Conservation (phyloP, 2,113 vertebrate genomes). For the human region GRCh38 chr1:208148001-208148500, state of each 20-base stretch:
- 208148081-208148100: constrained; percentile 80
- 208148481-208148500: not conserved
- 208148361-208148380: not conserved
- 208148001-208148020: not conserved
- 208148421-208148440: constrained; percentile 1
- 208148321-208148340: not conserved
- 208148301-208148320: not conserved
- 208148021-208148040: constrained; percentile 73
- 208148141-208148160: constrained; percentile 78
- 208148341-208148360: not conserved
- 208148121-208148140: constrained; percentile 83
- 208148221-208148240: not conserved
- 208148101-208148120: constrained; percentile 76
- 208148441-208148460: not conserved
- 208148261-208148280: not conserved
- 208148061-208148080: constrained; percentile 75
- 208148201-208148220: constrained; percentile 55
- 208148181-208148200: constrained; percentile 68
- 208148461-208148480: constrained; percentile 10
- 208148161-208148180: constrained; percentile 47
- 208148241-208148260: not conserved
- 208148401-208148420: not conserved
- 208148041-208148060: constrained; percentile 70
- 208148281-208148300: not conserved
- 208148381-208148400: not conserved